Conservation (phyloP, 2,888 invertebrate species). For the Ceriagrion tenellum region DNA sequence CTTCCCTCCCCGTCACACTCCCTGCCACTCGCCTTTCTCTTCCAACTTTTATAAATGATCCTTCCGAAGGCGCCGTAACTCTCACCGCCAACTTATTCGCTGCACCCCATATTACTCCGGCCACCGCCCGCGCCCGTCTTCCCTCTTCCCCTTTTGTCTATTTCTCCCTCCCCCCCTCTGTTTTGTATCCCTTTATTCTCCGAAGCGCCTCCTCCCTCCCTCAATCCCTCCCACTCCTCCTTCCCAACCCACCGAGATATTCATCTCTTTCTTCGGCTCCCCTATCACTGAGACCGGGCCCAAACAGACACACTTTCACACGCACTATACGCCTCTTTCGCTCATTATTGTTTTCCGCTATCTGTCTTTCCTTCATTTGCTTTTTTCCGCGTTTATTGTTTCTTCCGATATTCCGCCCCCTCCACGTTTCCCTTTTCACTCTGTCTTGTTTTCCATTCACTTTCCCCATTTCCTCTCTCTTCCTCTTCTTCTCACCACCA, state of each 20-base stretch:
- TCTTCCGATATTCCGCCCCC: not conserved
- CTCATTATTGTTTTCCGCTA: conserved; percentile 28
- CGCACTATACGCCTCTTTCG: not conserved
- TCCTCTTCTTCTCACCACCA: not conserved
- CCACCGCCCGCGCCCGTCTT: not conserved
- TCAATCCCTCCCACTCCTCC: not conserved
- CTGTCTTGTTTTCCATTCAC: not conserved
- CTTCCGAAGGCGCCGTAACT: conserved; percentile 45
- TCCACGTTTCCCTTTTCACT: too few relatives aligned
- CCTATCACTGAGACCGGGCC: not conserved
- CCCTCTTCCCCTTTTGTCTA: not conserved
- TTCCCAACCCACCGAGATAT: not conserved
- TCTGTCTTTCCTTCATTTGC: not conserved
- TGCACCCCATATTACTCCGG: conserved; percentile 26
- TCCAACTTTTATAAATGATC: conserved; percentile 64
- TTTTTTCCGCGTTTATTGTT: not conserved
- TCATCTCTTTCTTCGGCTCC: not conserved
- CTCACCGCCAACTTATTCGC: conserved; percentile 37
- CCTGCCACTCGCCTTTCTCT: conserved; percentile 44
- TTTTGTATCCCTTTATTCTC: conserved; percentile 6
- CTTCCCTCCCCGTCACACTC: conserved; percentile 38
- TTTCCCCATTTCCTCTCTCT: not conserved
- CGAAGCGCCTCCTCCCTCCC: not conserved
- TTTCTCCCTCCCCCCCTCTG: not conserved
- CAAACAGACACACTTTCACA: not conserved